Base-by-base conservation (phyloP, 2,113 vertebrate species). In the Fukomys damarensis region DNA sequence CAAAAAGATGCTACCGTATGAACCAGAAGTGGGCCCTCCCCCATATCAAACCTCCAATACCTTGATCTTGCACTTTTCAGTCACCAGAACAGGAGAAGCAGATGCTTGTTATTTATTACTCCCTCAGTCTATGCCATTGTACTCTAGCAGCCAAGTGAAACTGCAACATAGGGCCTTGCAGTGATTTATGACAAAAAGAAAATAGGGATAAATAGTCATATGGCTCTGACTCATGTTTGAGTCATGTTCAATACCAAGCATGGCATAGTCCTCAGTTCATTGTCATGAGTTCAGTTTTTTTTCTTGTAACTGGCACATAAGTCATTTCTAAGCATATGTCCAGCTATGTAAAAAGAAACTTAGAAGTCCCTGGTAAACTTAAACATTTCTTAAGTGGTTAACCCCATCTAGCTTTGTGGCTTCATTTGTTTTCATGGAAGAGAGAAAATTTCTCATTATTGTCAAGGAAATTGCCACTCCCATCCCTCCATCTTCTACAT, bases 181-280 rank as follows among this genome's bases (percentile, higher is more conserved):
- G 90, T 91, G 52, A 86, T 85, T 76, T 76, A 68, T 30, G n/a
- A 82, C 52, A 85, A 68, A 82, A 93, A 46, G 49, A 81, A 90
- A 95, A 66, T 38, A 72, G 16, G 4, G 92, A 86, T 82, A 95
- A 59, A 86, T 41, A 46, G 43, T 74, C 38, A 49, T 16, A 49
- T 88, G 87, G 20, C 65, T 49, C 41, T 93, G 54, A 81, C 35
- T 91, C 83, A 61, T 10, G 13, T 41, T 61, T 49, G n/a, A 88
- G 16, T 84, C 76, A n/a, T 14, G 79, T 61, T 66, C 43, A 68
- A 26, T 38, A 95, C 17, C 58, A 86, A 56, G 28, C 11, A 38
- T 26, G 85, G 26, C 22, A 74, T 3, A 30, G 20, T 6, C 24
- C 54, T 89, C 86, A 83, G 32, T 72, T 72, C 59, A 35, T 22